Evolutionary conservation across 2,797 vertebrate genomes (phyloP).

Genomic region (Glyptemys insculpta): DNA sequence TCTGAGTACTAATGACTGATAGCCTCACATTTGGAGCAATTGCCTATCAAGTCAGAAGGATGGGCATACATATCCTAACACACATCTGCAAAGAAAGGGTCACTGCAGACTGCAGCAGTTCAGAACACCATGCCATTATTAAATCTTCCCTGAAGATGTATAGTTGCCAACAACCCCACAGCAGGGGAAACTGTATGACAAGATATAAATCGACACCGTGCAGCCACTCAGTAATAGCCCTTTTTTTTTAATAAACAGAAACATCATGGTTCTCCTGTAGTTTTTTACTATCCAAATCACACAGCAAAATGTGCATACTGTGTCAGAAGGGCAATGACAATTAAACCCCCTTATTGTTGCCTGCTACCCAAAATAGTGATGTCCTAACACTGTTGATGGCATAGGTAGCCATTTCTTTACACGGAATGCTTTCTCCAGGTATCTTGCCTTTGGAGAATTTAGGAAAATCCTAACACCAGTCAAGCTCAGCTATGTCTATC

Average conservation of each 20-base stretch:
- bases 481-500: background rate
- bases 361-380: background rate
- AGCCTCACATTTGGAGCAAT: background rate
- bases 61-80: rapidly evolving
- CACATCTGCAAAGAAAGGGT: background rate
- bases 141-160: background rate
- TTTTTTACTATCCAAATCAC: background rate
- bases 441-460: background rate
- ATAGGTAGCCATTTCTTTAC: background rate
- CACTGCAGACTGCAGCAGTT: background rate
- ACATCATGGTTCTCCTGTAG: background rate
- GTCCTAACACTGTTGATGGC: background rate
- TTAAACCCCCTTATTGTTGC: background rate
- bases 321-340: background rate
- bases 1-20: background rate
- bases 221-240: background rate
- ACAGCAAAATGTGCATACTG: background rate
- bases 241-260: background rate
- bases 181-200: background rate
- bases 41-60: background rate
- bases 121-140: background rate
- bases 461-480: background rate
- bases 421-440: background rate
- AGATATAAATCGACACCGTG: background rate
- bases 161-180: background rate